Percentiles rank a stretch among this genome's conserved stretches.
Evolutionary conservation across 2,113 vertebrate species (phyloP).

Genomic region (Rousettus leschenaultii): DNA sequence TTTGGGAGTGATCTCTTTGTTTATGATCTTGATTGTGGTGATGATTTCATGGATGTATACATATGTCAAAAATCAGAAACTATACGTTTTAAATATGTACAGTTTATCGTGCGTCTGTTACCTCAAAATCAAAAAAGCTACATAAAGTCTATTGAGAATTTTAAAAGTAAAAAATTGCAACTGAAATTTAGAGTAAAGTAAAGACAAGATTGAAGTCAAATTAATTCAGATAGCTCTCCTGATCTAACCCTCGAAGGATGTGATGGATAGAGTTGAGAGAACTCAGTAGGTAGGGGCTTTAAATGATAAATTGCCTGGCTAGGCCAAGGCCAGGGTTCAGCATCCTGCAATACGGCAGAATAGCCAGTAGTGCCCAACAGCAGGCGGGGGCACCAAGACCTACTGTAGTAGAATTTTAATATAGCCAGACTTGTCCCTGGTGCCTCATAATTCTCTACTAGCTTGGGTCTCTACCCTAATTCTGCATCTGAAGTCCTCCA

Average conservation of each 20-base stretch:
- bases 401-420: not conserved
- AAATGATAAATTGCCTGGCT: not conserved
- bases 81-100: not conserved
- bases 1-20: not conserved
- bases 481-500: not conserved
- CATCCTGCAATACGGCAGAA: not conserved
- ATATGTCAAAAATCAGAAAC: not conserved
- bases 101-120: not conserved
- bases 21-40: not conserved
- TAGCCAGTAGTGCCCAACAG: not conserved
- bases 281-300: not conserved
- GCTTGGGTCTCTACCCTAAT: not conserved
- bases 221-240: not conserved
- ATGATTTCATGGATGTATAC: not conserved
- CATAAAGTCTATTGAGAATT: not conserved
- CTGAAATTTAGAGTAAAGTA: not conserved
- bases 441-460: not conserved
- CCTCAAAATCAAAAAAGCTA: not conserved
- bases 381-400: not conserved
- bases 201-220: not conserved
- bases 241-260: not conserved
- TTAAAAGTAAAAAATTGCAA: not conserved
- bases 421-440: not conserved
- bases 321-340: not conserved
- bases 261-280: not conserved